A percentile compares a stretch with the other conserved stretches of the same genome.
Evolutionary conservation across 2,888 invertebrate genomes (phyloP).

Genomic region (Cecidostiba fungosa): DNA sequence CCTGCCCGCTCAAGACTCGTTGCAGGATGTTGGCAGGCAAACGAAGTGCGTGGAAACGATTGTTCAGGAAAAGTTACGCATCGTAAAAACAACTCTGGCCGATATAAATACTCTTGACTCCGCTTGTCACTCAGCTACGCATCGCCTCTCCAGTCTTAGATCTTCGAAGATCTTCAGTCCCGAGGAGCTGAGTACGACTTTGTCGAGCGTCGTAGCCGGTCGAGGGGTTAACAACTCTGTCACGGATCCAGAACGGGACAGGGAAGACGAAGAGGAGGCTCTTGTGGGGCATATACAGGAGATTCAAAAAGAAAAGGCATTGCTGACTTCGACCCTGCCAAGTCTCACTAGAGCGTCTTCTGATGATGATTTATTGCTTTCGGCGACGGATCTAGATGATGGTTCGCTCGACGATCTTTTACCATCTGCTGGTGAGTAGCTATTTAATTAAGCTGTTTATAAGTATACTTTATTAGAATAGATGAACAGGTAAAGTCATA

Average conservation of each 20-base stretch:
- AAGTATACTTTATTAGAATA: neutral
- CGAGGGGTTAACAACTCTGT: slow-evolving; percentile 69
- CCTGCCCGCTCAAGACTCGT: slow-evolving; percentile 94
- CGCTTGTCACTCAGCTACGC: slow-evolving; percentile 92
- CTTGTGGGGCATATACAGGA: slow-evolving; percentile 90
- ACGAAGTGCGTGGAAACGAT: slow-evolving; percentile 95
- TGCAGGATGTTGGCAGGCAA: slow-evolving; percentile 94
- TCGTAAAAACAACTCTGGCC: slow-evolving; percentile 91
- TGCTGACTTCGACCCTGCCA: slow-evolving; percentile 89
- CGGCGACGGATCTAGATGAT: slow-evolving; percentile 89
- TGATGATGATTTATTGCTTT: slow-evolving; percentile 91
- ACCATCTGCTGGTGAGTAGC: slow-evolving; percentile 75
- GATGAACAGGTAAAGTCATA: neutral
- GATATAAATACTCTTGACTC: slow-evolving; percentile 95
- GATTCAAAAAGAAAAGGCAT: slow-evolving; percentile 90
- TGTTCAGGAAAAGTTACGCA: slow-evolving; percentile 91
- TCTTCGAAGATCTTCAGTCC: slow-evolving; percentile 87
- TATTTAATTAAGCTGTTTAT: neutral
- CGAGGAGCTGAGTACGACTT: slow-evolving; percentile 81
- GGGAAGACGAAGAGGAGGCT: slow-evolving; percentile 87
- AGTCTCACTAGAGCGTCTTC: slow-evolving; percentile 91
- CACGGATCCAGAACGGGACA: slow-evolving; percentile 75
- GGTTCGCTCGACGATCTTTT: slow-evolving; percentile 83
- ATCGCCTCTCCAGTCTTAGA: slow-evolving; percentile 89
- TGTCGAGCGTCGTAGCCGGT: slow-evolving; percentile 72